phyloP scores from a whole-genome alignment of 2,113 vertebrate genomes.

The Pavo muticus region DNA sequence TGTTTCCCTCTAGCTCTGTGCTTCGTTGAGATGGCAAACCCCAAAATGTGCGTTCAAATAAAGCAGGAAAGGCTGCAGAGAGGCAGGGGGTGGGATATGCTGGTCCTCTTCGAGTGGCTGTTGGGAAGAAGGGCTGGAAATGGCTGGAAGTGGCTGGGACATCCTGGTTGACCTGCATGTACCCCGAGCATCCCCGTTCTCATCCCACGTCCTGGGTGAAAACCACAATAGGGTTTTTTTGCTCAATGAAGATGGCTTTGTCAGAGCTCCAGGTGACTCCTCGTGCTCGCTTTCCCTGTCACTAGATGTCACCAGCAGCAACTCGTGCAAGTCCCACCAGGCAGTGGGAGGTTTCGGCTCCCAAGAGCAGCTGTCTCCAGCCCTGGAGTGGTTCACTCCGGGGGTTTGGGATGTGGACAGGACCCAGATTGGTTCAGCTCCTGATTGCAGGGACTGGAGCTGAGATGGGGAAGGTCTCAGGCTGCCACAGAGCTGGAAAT shows the following conservation, averaged over 20 bases:
- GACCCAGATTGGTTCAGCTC: neutral
- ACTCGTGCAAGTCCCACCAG: neutral
- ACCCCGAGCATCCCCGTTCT: neutral
- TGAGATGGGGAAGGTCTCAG: neutral
- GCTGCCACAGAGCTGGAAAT: neutral
- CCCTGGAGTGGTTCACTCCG: neutral
- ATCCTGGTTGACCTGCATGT: fast-evolving
- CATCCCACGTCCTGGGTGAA: neutral
- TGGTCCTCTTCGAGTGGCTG: fast-evolving
- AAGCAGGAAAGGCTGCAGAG: neutral
- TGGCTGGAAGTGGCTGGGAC: neutral
- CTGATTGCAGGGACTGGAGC: neutral
- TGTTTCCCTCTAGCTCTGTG: neutral
- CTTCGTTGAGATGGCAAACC: neutral
- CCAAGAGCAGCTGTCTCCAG: no score
- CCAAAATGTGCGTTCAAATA: fast-evolving
- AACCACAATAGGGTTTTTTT: neutral
- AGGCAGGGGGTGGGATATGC: neutral
- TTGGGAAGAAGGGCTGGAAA: neutral
- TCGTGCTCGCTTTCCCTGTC: neutral
- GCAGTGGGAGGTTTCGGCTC: fast-evolving
- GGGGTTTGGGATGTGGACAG: neutral
- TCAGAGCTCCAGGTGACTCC: neutral
- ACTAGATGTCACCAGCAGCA: conserved; percentile 68
- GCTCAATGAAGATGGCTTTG: neutral